These are phyloP conservation scores for Ataeniobius toweri DNA, from an alignment of 2,797 vertebrate species.

Conservation along the genomic window DNA sequence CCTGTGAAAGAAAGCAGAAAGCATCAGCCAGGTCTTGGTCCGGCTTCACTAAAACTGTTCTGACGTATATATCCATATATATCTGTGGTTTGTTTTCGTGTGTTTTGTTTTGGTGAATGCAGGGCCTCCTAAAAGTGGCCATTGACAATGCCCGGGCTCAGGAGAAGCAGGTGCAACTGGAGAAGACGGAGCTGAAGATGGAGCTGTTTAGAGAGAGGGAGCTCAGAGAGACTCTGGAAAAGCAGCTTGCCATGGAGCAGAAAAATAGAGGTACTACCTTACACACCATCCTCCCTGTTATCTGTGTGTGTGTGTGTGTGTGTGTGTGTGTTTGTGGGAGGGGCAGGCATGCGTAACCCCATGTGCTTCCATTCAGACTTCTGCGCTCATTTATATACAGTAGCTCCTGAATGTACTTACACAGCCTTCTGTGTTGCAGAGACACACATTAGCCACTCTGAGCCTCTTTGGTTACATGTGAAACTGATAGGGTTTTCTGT, in stretches of 20 bases:
- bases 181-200: slow-evolving; percentile 99
- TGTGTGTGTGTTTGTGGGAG: slow-evolving; percentile 8
- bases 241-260: slow-evolving; percentile 97
- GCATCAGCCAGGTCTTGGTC: slow-evolving; percentile 27
- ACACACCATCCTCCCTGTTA: slow-evolving; percentile 36
- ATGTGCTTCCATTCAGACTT: slow-evolving; percentile 26
- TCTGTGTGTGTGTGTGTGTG: slow-evolving; percentile 12
- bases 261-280: slow-evolving; percentile 93
- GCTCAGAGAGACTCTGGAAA: slow-evolving; percentile 97
- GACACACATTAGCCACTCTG: slow-evolving; percentile 32
- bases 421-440: slow-evolving; percentile 35
- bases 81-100: slow-evolving; percentile 24
- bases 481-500: slow-evolving; percentile 32
- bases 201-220: slow-evolving; percentile 98
- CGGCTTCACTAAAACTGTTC: slow-evolving; percentile 34
- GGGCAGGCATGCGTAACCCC: slow-evolving; percentile 7
- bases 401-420: slow-evolving; percentile 29
- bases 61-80: slow-evolving; percentile 30
- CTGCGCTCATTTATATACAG: slow-evolving; percentile 26
- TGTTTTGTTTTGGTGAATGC: slow-evolving; percentile 30
- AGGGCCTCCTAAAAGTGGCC: slow-evolving; percentile 98
- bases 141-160: slow-evolving; percentile 98
- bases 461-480: slow-evolving; percentile 25
- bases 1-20: neutral
- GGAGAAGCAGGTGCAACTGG: slow-evolving; percentile 99